A percentile compares a stretch with the other conserved stretches of the same genome.
Evolutionary conservation across 2,888 invertebrate genomes (phyloP).

Genomic region (Eilema sororculum): DNA sequence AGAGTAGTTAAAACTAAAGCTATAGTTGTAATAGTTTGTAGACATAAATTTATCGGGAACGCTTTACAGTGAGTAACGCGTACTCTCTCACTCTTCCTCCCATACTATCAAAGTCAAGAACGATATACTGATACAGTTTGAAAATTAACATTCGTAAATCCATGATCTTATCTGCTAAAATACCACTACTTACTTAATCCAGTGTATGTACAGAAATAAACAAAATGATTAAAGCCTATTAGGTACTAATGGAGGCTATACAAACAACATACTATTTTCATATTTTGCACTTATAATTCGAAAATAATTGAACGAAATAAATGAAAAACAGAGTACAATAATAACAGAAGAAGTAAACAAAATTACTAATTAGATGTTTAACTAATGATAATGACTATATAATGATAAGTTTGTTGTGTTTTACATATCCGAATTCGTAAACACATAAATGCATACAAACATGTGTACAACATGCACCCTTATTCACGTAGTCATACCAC

Average conservation of each 20-base stretch:
- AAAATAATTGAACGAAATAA: neutral
- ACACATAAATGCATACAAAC: neutral
- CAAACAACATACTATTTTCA: neutral
- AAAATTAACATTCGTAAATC: too few relatives aligned
- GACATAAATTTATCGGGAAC: too few relatives aligned
- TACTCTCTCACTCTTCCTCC: too few relatives aligned
- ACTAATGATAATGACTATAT: constrained; percentile 4
- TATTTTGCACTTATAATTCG: neutral
- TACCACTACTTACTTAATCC: neutral
- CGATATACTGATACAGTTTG: too few relatives aligned
- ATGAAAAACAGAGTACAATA: neutral
- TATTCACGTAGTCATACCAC: too few relatives aligned
- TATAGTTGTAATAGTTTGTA: too few relatives aligned
- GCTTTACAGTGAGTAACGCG: too few relatives aligned
- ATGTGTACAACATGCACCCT: too few relatives aligned
- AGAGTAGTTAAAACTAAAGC: too few relatives aligned
- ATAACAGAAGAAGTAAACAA: neutral
- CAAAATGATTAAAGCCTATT: neutral
- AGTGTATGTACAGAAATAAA: neutral
- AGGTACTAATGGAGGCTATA: neutral
- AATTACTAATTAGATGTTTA: neutral
- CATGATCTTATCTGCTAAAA: too few relatives aligned
- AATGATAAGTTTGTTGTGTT: neutral
- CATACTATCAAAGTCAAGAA: too few relatives aligned
- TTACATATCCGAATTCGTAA: neutral